phyloP scores from a whole-genome alignment of 1,140 invertebrate species.

The Heliconius himera region DNA sequence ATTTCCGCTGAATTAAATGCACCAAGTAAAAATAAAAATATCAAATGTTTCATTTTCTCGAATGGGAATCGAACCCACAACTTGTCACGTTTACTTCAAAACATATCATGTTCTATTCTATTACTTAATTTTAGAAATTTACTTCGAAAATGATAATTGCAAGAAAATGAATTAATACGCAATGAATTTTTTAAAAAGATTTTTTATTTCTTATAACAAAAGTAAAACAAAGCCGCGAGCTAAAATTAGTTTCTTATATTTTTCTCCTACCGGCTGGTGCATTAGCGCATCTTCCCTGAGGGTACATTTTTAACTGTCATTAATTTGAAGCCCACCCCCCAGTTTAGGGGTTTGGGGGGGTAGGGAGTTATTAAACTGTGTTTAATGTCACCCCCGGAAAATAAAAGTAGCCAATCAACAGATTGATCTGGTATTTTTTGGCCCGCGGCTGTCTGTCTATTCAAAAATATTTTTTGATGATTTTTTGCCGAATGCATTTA shows the following conservation, averaged over 20 bases:
- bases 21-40: no score
- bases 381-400: slow-evolving; percentile 73
- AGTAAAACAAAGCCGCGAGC: neutral
- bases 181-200: neutral
- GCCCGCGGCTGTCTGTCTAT: slow-evolving; percentile 40
- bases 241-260: slow-evolving; percentile 7
- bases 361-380: slow-evolving; percentile 71
- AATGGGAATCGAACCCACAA: no score
- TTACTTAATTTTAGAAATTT: no score
- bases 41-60: no score
- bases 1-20: no score
- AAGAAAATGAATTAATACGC: no score
- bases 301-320: slow-evolving; percentile 71
- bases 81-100: no score
- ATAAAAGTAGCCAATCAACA: slow-evolving; percentile 76
- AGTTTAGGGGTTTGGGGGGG: slow-evolving; percentile 45
- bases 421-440: slow-evolving; percentile 64
- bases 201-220: neutral
- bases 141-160: no score
- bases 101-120: no score
- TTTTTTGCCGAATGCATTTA: no score
- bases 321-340: slow-evolving; percentile 64
- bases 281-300: slow-evolving; percentile 51
- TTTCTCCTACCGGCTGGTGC: slow-evolving; percentile 32
- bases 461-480: slow-evolving; percentile 9